These are phyloP conservation scores for Calameuta filiformis DNA, from an alignment of 2,888 invertebrate species.

Conservation along the genomic window DNA sequence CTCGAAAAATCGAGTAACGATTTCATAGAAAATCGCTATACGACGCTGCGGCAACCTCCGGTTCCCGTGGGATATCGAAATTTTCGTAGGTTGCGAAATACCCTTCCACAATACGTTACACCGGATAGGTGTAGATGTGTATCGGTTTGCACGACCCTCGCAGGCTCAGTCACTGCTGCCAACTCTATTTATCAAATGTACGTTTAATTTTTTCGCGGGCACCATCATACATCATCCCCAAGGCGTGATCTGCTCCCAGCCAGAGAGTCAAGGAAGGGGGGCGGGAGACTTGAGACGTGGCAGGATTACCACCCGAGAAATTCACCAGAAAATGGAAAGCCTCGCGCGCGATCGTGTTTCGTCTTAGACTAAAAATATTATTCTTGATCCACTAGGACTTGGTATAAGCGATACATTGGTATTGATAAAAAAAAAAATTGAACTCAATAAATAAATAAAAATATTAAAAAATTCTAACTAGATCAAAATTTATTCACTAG, in stretches of 20 bases:
- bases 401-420: neutral
- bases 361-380: neutral
- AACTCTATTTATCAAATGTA: constrained; percentile 62
- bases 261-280: neutral
- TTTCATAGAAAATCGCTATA: neutral
- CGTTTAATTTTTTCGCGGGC: constrained; percentile 62
- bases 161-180: constrained; percentile 33
- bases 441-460: neutral
- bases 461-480: neutral
- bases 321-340: constrained; percentile 46
- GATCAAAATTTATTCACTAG: neutral
- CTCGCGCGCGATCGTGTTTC: constrained; percentile 7
- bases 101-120: neutral
- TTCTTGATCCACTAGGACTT: neutral
- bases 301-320: constrained; percentile 56
- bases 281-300: constrained; percentile 43
- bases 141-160: constrained; percentile 8
- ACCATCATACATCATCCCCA: constrained; percentile 59
- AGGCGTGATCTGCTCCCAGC: constrained; percentile 48
- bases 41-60: neutral
- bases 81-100: constrained; percentile 18
- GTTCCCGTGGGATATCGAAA: constrained; percentile 43
- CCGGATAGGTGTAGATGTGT: neutral
- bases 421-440: neutral
- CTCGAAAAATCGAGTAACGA: neutral